Conservation (phyloP, 2,113 vertebrate genomes). For the Raphicerus campestris region DNA sequence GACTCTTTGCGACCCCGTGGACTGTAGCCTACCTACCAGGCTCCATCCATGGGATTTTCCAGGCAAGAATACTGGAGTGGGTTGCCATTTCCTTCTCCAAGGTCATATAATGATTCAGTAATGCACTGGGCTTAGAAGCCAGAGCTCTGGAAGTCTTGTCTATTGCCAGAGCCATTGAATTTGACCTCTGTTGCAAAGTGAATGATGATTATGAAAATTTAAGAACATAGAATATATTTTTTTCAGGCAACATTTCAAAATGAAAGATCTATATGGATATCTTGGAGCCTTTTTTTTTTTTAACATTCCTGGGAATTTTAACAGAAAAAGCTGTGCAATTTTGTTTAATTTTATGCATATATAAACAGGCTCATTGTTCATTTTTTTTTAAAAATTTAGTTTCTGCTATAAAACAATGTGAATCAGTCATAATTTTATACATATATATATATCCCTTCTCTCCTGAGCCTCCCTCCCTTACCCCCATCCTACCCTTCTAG, state of each 20-base stretch:
- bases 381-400: background rate
- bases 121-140: conserved; percentile 56
- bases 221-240: conserved; percentile 8
- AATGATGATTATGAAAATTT: conserved; percentile 46
- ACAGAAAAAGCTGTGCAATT: conserved; percentile 23
- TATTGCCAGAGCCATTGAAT: conserved; percentile 32
- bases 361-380: background rate
- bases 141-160: background rate
- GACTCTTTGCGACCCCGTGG: no score
- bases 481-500: background rate
- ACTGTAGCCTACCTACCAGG: no score
- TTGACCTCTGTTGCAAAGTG: conserved; percentile 39
- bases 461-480: background rate
- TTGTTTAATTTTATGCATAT: background rate
- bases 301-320: conserved; percentile 4
- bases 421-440: background rate
- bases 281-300: background rate
- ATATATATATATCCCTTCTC: background rate
- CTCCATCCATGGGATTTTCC: no score
- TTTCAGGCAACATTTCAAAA: conserved; percentile 37
- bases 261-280: conserved; percentile 6
- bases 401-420: background rate
- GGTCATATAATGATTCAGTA: conserved; percentile 47
- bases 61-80: no score
- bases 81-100: background rate